Evolutionary conservation across 2,888 invertebrate species (phyloP), one percentile per base, ranked within the genome.

Genomic region (Mellilla xanthometata): DNA sequence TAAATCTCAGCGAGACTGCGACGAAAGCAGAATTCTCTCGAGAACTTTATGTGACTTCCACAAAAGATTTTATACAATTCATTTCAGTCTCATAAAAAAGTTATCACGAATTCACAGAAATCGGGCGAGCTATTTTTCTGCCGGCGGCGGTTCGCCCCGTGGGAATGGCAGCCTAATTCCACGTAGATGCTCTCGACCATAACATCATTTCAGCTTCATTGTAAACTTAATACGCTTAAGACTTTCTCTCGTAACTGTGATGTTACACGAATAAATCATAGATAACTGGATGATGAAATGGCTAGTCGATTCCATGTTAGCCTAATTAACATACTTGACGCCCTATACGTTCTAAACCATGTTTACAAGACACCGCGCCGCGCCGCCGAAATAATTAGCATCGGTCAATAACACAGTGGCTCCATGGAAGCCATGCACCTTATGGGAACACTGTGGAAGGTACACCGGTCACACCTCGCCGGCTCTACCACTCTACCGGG

Each of bases 11-110:
- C 60, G 68, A 69, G 58, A 72, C 58, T 71, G 76, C 74, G 74
- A 74, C 67, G 76, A 79, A 81, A 81, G 76, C 72, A 72, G 76
- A 73, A 81, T 73, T 76, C 74, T 72, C 72, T 62, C 60, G 71
- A 77, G 74, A 75, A 79, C 75, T 82, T 83, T 81, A 76, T 76
- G 77, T 74, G 79, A 77, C 73, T 81, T 71, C 71, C 72, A 82
- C 78, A 80, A 82, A 83, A 82, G 81, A 80, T 81, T 83, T 83
- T 78, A 78, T 79, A 82, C 81, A 84, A 85, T 84, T 82, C 81
- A 84, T 84, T 85, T 81, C 76, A 72, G 76, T 73, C 72, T 76
- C 80, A 81, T 84, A 86, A 85, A 85, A 84, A 86, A 83, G 81
- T 85, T 84, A 85, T 83, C 81, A 80, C 77, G 72, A 72, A 81